A percentile compares a stretch with the other conserved stretches of the same genome.
Conservation (phyloP, 2,113 vertebrate species). For the Oxyruncus cristatus region DNA sequence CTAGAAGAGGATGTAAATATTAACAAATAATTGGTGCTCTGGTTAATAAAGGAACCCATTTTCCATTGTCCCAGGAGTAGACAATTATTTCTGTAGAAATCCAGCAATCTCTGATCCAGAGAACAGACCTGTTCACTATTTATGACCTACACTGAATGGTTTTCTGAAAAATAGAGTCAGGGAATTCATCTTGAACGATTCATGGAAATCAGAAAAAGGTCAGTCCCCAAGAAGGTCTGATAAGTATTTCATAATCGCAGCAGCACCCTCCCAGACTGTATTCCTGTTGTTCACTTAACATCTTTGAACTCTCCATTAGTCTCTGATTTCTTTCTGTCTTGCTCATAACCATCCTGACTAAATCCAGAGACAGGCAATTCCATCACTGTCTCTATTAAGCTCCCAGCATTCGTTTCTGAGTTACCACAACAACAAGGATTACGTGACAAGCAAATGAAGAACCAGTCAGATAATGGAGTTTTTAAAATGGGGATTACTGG, state of each 20-base stretch:
- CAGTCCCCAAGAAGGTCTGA: background rate
- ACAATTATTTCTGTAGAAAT: background rate
- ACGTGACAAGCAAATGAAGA: constrained; percentile 60
- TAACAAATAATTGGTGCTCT: background rate
- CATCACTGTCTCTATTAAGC: constrained; percentile 12
- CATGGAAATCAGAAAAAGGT: constrained; percentile 6
- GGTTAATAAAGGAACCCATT: background rate
- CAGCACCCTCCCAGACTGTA: background rate
- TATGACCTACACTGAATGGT: background rate
- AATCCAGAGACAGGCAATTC: constrained; percentile 1
- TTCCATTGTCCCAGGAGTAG: background rate
- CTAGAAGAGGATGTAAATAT: background rate
- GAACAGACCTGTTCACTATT: background rate
- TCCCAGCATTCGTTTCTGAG: background rate
- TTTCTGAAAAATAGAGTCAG: background rate
- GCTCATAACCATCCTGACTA: background rate
- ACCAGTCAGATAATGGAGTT: constrained; percentile 57
- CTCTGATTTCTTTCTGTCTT: background rate
- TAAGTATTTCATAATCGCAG: background rate
- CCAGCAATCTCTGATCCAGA: background rate
- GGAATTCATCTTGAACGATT: constrained; percentile 6
- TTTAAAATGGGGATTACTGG: constrained; percentile 50
- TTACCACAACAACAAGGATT: constrained; percentile 48
- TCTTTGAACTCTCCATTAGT: background rate
- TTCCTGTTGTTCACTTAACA: background rate